phyloP scores from a whole-genome alignment of 2,797 vertebrate species.

The Falco berigora region DNA sequence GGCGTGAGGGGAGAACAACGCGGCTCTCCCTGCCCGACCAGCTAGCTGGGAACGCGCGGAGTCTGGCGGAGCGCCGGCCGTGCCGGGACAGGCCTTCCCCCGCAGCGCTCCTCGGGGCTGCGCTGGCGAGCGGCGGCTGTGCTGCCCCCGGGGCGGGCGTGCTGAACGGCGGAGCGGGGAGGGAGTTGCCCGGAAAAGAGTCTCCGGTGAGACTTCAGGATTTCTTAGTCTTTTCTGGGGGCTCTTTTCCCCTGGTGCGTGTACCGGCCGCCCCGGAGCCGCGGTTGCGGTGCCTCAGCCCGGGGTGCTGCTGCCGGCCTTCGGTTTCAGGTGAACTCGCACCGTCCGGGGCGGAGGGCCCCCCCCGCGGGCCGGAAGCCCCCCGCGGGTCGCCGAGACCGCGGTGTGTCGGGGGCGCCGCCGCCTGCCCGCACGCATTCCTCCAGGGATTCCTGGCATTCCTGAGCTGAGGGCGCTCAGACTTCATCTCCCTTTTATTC shows the following conservation, averaged over 20 bases:
- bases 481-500: not conserved
- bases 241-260: not conserved
- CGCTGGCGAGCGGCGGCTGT: not conserved
- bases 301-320: not conserved
- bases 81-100: not conserved
- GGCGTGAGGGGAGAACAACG: not conserved
- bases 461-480: constrained; percentile 5
- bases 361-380: not conserved
- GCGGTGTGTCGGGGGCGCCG: not conserved
- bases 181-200: not conserved
- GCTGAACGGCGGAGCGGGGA: not conserved
- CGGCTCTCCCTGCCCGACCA: not conserved
- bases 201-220: accelerated
- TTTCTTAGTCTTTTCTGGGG: too few relatives aligned
- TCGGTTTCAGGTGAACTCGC: not conserved
- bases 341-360: too few relatives aligned
- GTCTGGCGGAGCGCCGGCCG: not conserved
- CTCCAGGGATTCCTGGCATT: constrained; percentile 57
- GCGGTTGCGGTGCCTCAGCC: not conserved
- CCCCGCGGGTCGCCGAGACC: not conserved
- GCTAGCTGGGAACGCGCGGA: not conserved
- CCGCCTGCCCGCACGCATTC: not conserved
- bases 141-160: not conserved
- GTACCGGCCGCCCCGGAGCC: not conserved
- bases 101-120: not conserved